Percentiles rank a stretch among this genome's conserved stretches.
Evolutionary conservation across 2,797 vertebrate genomes (phyloP).

Genomic region (Cossypha polioptera): DNA sequence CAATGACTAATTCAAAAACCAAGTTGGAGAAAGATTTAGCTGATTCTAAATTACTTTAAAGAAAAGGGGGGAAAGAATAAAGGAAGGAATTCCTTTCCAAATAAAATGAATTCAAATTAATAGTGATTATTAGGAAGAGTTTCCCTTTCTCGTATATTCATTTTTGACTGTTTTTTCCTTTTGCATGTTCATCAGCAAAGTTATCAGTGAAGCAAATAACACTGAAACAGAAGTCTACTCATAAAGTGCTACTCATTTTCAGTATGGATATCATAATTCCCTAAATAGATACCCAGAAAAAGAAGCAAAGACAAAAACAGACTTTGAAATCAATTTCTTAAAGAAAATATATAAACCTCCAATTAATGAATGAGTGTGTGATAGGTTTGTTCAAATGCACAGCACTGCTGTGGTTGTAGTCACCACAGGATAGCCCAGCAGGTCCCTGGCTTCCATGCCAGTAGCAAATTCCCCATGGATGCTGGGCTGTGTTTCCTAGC

Average conservation of each 20-base stretch:
- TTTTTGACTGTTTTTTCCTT: not conserved
- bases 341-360: not conserved
- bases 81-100: not conserved
- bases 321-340: not conserved
- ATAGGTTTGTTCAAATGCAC: not conserved
- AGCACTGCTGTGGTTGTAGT: not conserved
- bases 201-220: not conserved
- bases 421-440: not conserved
- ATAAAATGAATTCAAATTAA: not conserved
- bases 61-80: not conserved
- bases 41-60: not conserved
- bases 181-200: not conserved
- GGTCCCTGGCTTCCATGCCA: not conserved
- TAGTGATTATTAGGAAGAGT: not conserved
- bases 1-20: slow-evolving; percentile 23
- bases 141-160: not conserved
- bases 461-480: not conserved
- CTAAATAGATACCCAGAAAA: not conserved
- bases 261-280: not conserved
- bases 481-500: not conserved
- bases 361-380: not conserved
- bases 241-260: not conserved
- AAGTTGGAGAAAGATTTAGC: not conserved
- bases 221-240: not conserved
- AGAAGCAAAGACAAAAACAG: not conserved